Evolutionary conservation across 2,113 vertebrate species (phyloP), one percentile per base, ranked within the genome.

Genomic region (Tachysurus vachellii): DNA sequence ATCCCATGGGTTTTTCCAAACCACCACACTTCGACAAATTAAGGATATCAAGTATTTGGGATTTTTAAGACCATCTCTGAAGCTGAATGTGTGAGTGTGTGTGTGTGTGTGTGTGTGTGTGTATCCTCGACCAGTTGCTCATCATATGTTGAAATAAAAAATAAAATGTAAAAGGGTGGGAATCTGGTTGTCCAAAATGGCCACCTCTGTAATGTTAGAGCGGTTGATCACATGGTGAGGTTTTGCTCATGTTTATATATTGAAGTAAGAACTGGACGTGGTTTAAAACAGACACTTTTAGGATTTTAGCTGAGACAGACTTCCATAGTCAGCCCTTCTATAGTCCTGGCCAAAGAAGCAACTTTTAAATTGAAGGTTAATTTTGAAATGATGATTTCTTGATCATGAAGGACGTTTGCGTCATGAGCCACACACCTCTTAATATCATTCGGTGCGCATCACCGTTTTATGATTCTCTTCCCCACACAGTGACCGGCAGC

Each of bases 401-500:
- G 11, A 66, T 71, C 42, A 42, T 71, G 16, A 70, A 36, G 13
- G 12, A 68, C 1, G 59, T 26, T 62, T 62, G 59, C 9, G 11
- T 66, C n/a, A 13, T 28, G 26, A 66, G 8, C 68, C 14, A 8
- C 19, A 19, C 9, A 17, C 28, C 17, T 36, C 68, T 36, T 2
- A 36, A 14, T 76, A n/a, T 50, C 12, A 7, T 53, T 53, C 44
- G 50, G 19, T 44, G 42, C 3, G 12, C 70, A 47, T 1, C 1
- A 10, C 19, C 3, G 2, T 36, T 36, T 36, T 36, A 36, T 36
- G 2, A 17, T 28, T 50, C 59, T 50, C 12, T 82, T 66, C 59
- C 5, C 8, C 1, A 36, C 42, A 23, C 90, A 99, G 98, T 99
- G 92, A 98, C 97, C 0, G 98, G 98, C 92, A 98, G 97, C 9